phyloP scores from a whole-genome alignment of 2,888 invertebrate species.

The Hipparchia semele region DNA sequence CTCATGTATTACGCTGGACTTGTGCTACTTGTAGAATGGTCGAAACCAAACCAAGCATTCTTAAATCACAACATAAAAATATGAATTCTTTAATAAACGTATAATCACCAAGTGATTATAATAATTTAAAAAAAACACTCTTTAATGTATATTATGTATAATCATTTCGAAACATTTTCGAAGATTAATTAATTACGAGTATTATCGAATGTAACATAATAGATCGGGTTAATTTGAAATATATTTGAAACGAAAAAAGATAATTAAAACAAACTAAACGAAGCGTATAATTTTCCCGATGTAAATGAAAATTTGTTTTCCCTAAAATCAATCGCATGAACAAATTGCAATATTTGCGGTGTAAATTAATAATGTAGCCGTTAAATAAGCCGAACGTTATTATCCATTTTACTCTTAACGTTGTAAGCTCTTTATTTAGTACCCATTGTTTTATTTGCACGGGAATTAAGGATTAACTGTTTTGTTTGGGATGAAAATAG shows the following conservation, averaged over 20 bases:
- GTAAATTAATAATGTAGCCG: slow-evolving; percentile 41
- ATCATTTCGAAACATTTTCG: no score
- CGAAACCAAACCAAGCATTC: no score
- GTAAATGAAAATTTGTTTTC: slow-evolving; percentile 36
- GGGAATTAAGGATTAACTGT: slow-evolving; percentile 39
- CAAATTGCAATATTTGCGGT: slow-evolving; percentile 41
- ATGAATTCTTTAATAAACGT: no score
- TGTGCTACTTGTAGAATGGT: no score
- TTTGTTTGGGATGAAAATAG: slow-evolving; percentile 23
- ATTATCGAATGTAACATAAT: no score
- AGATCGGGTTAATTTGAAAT: background rate
- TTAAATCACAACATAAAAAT: no score
- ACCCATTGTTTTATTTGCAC: slow-evolving; percentile 39
- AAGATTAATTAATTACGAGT: no score
- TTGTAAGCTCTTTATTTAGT: slow-evolving; percentile 44
- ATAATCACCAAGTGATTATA: no score
- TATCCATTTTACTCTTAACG: slow-evolving; percentile 42
- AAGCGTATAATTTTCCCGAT: slow-evolving; percentile 23
- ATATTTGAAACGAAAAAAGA: slow-evolving; percentile 12
- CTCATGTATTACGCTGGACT: no score
- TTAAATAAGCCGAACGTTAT: slow-evolving; percentile 42
- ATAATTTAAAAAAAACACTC: no score
- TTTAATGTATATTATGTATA: no score
- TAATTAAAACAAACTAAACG: slow-evolving; percentile 24
- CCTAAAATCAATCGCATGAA: slow-evolving; percentile 40